phyloP scores from a whole-genome alignment of 2,113 vertebrate species.

The Falco punctatus region DNA sequence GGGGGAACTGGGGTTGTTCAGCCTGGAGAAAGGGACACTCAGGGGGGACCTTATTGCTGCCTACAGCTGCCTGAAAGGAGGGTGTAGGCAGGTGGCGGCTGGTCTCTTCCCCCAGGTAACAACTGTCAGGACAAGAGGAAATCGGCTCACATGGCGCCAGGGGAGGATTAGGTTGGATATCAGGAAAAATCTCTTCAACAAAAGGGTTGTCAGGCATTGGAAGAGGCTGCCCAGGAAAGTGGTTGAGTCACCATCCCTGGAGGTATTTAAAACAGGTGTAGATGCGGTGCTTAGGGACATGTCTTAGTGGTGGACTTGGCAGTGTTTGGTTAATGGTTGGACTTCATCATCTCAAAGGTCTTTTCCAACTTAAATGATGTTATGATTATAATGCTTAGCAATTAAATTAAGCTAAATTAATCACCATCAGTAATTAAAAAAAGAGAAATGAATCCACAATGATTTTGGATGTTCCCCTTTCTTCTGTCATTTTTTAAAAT shows the following conservation, averaged over 20 bases:
- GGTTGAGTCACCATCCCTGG: background rate
- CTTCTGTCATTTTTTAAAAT: background rate
- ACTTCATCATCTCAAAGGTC: background rate
- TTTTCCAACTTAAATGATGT: background rate
- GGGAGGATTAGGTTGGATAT: background rate
- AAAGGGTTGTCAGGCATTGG: background rate
- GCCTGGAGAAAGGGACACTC: background rate
- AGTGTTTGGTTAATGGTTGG: background rate
- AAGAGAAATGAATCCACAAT: background rate
- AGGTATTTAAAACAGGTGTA: background rate
- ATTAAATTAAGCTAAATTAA: background rate
- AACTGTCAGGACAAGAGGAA: rapidly evolving
- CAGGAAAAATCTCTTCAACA: background rate
- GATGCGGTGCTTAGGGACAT: rapidly evolving
- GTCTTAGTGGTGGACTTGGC: background rate
- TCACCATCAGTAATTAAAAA: background rate
- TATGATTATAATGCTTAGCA: background rate
- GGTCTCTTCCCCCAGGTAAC: background rate
- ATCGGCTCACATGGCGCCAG: background rate
- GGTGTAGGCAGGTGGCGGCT: background rate
- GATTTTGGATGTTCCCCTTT: background rate
- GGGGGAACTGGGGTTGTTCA: background rate
- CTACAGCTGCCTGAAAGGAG: background rate
- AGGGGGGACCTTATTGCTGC: background rate
- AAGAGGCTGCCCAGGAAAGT: background rate